Base-by-base conservation (phyloP, 2,888 invertebrate species). In the Hyles lineata region DNA sequence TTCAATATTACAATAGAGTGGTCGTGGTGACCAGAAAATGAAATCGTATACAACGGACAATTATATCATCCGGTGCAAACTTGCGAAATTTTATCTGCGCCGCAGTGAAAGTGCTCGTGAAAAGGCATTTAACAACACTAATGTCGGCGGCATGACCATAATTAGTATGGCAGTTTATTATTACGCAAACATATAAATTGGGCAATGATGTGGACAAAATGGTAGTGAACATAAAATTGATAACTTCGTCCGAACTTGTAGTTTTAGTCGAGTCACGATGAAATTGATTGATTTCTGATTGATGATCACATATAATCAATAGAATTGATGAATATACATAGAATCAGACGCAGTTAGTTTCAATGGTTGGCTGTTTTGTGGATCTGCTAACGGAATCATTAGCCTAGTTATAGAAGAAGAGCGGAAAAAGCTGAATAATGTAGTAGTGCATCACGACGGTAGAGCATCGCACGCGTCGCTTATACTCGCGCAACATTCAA, bases 331-430 rank as follows among this genome's bases (percentile, higher is more conserved):
- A 67, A 67, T 67, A 67, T 67, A 23, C 43, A 67, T 67, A 23
- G 43, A 43, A 63, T n/a, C 43, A 50, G 17, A 67, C 67, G 90
- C 91, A 91, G 90, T 91, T 89, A 91, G 84, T 83, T 89, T 87
- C 89, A 87, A 88, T 92, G 83, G 89, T 83, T 86, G 83, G 82
- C 82, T 91, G 91, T 92, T 92, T 91, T 90, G 90, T 92, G 89
- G 89, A 91, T 90, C 90, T 86, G 89, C 88, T 93, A 93, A 93
- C 93, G 94, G 92, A 90, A 91, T 92, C 92, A 91, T 90, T 92
- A 93, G 90, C 92, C 94, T 86, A 92, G 88, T 90, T 93, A 87
- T 83, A 83, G 87, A 90, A 89, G 85, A 86, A 89, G 89, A 87
- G 89, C 89, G 89, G 88, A 92, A 92, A 91, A 92, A 92, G 87